Conservation (phyloP, 2,888 invertebrate genomes). For the Thera obeliscata region DNA sequence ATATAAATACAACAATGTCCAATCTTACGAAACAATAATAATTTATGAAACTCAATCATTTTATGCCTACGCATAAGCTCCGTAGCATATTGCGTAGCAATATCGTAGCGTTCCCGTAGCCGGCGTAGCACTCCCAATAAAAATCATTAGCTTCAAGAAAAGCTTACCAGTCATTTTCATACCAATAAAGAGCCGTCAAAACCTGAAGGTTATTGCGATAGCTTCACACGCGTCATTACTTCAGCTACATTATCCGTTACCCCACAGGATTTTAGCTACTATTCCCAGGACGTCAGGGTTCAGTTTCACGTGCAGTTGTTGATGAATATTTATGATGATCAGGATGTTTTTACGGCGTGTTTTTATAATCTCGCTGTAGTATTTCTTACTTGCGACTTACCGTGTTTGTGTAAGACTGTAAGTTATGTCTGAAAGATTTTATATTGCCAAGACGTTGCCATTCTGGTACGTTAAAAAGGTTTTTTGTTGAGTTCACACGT, state of each 20-base stretch:
- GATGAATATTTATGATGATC: slow-evolving; percentile 59
- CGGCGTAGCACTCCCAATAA: slow-evolving; percentile 38
- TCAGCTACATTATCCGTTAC: slow-evolving; percentile 29
- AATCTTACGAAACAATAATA: too few species aligned
- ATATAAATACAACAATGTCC: too few species aligned
- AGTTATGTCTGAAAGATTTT: slow-evolving; percentile 5
- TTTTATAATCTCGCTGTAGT: slow-evolving; percentile 63
- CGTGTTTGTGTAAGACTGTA: slow-evolving; percentile 18
- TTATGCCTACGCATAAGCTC: slow-evolving; percentile 1
- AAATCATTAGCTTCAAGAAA: slow-evolving; percentile 27
- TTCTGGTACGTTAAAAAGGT: not conserved
- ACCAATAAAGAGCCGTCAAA: slow-evolving; percentile 62
- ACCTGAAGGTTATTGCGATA: slow-evolving; percentile 62
- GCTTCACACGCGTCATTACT: slow-evolving; percentile 61
- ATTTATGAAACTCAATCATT: too few species aligned
- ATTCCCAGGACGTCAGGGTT: slow-evolving; percentile 5
- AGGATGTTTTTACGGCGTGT: slow-evolving; percentile 61
- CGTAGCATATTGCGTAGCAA: slow-evolving; percentile 9
- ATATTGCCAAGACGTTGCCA: slow-evolving; percentile 8
- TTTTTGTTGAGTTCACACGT: not conserved
- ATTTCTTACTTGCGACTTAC: slow-evolving; percentile 19
- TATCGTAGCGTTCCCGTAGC: slow-evolving; percentile 15
- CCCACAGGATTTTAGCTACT: slow-evolving; percentile 17
- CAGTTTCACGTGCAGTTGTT: slow-evolving; percentile 1
- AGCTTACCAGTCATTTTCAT: slow-evolving; percentile 50